Conservation (phyloP, 1,140 invertebrate genomes). For the Euglossa dilemma region DNA sequence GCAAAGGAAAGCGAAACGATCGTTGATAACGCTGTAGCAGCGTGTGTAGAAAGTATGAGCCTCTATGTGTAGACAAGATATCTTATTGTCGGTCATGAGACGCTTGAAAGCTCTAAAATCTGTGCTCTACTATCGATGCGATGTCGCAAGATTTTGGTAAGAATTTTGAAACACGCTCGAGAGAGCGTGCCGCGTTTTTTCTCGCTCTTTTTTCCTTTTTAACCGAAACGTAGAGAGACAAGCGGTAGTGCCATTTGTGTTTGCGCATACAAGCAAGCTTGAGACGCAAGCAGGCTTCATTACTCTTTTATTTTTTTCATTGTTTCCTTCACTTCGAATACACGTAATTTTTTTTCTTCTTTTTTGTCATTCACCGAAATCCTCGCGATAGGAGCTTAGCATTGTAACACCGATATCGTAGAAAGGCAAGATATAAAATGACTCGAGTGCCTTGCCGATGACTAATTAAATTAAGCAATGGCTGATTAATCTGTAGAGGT, state of each 20-base stretch:
- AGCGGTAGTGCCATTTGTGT: neutral
- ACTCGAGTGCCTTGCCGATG: conserved; percentile 1
- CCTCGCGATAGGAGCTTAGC: neutral
- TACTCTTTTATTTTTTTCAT: neutral
- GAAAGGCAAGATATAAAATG: conserved; percentile 5
- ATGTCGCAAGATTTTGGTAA: conserved; percentile 47
- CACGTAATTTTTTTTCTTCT: neutral
- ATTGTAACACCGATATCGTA: neutral
- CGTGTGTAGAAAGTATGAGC: neutral
- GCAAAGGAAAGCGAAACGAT: neutral
- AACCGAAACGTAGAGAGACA: neutral
- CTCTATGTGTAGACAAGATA: neutral
- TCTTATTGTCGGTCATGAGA: conserved; percentile 9
- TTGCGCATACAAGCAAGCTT: neutral
- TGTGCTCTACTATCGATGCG: conserved; percentile 6
- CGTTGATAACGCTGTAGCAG: neutral
- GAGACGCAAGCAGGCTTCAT: neutral
- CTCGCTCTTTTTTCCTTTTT: neutral
- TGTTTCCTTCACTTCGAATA: neutral
- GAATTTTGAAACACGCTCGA: conserved; percentile 8
- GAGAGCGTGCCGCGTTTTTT: conserved; percentile 18
- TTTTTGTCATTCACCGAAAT: neutral
- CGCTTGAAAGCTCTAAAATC: conserved; percentile 24
- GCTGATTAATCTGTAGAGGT: conserved; percentile 46
- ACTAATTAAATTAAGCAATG: neutral